Conservation (phyloP, 2,113 vertebrate genomes). For the Merops nubicus region DNA sequence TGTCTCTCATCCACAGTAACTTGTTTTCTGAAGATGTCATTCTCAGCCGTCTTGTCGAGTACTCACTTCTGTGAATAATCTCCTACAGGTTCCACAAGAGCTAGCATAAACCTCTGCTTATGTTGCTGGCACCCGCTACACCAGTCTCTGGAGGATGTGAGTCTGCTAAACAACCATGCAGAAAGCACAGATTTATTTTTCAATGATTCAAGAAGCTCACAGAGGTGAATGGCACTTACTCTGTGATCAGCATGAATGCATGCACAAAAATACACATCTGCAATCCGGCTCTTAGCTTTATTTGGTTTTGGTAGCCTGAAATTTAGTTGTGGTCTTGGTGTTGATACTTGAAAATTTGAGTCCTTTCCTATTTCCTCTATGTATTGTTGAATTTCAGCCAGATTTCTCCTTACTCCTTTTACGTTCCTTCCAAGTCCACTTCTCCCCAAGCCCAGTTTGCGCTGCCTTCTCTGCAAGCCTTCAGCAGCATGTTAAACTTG, state of each 20-base stretch:
- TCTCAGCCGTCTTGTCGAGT: accelerated
- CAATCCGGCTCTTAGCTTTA: neutral
- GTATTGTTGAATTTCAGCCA: neutral
- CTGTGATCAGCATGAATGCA: accelerated
- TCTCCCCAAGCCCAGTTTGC: neutral
- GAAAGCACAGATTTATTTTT: neutral
- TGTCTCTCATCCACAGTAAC: neutral
- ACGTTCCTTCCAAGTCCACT: neutral
- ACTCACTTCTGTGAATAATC: neutral
- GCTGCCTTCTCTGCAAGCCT: neutral
- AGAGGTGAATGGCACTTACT: neutral
- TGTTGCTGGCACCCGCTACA: neutral
- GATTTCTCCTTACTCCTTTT: neutral
- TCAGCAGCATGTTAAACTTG: neutral
- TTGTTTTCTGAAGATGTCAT: neutral
- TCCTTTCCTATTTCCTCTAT: neutral
- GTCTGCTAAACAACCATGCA: neutral
- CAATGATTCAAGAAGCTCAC: neutral
- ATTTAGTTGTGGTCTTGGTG: neutral
- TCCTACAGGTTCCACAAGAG: neutral
- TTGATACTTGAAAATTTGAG: neutral
- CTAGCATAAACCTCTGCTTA: neutral
- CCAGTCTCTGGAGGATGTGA: neutral
- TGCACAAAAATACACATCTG: neutral
- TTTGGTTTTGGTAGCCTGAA: neutral